Conservation (phyloP, 2,888 invertebrate genomes). For the Spodoptera littoralis region DNA sequence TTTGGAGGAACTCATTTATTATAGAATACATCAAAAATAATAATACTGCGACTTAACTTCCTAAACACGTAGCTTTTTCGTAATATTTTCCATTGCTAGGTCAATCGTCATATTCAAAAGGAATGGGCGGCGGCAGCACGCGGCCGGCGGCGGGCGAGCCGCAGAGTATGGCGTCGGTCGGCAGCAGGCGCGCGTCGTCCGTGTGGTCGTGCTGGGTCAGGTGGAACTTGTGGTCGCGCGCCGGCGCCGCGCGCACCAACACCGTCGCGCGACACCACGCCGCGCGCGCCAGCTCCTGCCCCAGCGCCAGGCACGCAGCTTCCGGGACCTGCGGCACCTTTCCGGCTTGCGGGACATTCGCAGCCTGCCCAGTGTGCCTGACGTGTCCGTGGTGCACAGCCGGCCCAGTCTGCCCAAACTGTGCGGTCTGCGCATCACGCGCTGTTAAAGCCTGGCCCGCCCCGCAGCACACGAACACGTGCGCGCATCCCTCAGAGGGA, state of each 20-base stretch:
- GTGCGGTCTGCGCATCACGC: constrained; percentile 10
- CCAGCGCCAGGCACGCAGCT: not conserved
- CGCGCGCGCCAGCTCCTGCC: constrained; percentile 24
- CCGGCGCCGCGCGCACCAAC: constrained; percentile 58
- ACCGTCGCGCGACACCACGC: constrained; percentile 62
- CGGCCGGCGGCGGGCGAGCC: constrained; percentile 53
- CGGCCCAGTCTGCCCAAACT: no score
- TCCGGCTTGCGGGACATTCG: no score
- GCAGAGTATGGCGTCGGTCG: constrained; percentile 21
- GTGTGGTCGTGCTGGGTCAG: constrained; percentile 65
- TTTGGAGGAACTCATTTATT: no score
- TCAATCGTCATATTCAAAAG: no score
- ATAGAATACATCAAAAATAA: no score
- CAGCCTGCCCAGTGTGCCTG: no score
- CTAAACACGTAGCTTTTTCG: not conserved
- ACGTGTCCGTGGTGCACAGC: no score
- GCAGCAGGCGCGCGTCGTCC: constrained; percentile 61
- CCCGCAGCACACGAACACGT: constrained; percentile 37
- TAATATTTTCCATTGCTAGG: no score
- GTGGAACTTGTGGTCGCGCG: constrained; percentile 62
- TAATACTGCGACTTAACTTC: not conserved
- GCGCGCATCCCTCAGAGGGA: constrained; percentile 55
- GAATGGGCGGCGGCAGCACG: not conserved
- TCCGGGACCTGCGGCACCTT: no score
- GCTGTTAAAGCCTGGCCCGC: constrained; percentile 18